Conservation (phyloP, 1,140 invertebrate species). For the Drosophila ercepeae region DNA sequence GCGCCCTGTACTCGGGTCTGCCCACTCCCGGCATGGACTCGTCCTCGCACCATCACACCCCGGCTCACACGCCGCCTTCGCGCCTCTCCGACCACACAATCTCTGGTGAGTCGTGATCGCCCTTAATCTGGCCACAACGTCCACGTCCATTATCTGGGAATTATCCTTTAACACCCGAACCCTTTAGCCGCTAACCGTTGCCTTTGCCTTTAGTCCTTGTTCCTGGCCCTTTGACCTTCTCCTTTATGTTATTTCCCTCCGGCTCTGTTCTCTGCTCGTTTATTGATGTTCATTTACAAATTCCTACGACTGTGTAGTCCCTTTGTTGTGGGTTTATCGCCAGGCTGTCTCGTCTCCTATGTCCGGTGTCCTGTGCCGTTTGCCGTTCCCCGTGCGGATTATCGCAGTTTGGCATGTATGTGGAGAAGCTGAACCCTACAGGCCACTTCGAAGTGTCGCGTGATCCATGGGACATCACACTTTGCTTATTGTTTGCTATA, state of each 20-base stretch:
- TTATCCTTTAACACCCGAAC: conserved; percentile 42
- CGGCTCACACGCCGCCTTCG: conserved; percentile 86
- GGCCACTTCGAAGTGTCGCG: not conserved
- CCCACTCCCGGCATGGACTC: conserved; percentile 84
- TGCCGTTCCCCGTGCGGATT: not conserved
- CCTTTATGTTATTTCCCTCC: not conserved
- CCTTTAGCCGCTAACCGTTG: conserved; percentile 6
- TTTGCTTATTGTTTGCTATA: no score
- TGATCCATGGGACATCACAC: not conserved
- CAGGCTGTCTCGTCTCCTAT: conserved; percentile 3
- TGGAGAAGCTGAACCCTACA: not conserved
- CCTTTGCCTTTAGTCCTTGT: not conserved
- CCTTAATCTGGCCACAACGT: conserved; percentile 35
- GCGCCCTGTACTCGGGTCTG: conserved; percentile 88
- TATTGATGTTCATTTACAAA: conserved; percentile 34
- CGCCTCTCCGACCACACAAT: conserved; percentile 83
- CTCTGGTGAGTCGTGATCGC: conserved; percentile 71
- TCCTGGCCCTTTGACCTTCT: conserved; percentile 2
- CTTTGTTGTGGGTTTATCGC: conserved; percentile 34
- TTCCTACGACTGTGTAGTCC: conserved; percentile 21
- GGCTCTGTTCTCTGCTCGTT: conserved; percentile 19
- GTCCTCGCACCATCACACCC: conserved; percentile 85
- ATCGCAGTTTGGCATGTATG: not conserved
- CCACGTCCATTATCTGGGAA: conserved; percentile 29
- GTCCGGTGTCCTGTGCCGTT: conserved; percentile 7